Conservation (phyloP, 2,888 invertebrate genomes). For the Dromius quadrimaculatus region DNA sequence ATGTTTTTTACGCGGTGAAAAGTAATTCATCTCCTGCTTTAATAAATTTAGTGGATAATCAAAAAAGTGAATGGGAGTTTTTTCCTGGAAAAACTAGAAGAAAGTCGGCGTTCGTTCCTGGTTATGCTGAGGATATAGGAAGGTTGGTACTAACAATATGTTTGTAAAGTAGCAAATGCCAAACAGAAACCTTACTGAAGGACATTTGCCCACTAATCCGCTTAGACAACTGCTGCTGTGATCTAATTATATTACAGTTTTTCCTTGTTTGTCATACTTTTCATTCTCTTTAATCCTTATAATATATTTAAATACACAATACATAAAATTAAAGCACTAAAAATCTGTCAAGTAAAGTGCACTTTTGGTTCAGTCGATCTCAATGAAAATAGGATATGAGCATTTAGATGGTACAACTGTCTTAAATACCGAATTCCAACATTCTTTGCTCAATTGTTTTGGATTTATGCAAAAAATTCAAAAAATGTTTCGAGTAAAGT, state of each 20-base stretch:
- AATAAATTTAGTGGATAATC: slow-evolving; percentile 57
- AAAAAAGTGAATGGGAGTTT: slow-evolving; percentile 21
- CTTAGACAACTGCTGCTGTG: slow-evolving; percentile 37
- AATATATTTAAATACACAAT: slow-evolving; percentile 10
- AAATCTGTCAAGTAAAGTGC: too few relatives aligned
- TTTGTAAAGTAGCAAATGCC: slow-evolving; percentile 38
- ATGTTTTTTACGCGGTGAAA: slow-evolving; percentile 65
- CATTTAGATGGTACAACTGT: too few relatives aligned
- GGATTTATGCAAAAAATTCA: too few relatives aligned
- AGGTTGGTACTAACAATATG: slow-evolving; percentile 54
- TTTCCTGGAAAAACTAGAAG: slow-evolving; percentile 68
- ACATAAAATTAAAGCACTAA: too few relatives aligned
- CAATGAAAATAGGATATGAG: too few relatives aligned
- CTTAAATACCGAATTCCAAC: too few relatives aligned
- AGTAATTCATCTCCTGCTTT: slow-evolving; percentile 72
- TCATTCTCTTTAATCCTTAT: slow-evolving; percentile 33
- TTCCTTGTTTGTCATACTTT: slow-evolving; percentile 17
- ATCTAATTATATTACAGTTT: slow-evolving; percentile 40
- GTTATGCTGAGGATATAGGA: slow-evolving; percentile 53
- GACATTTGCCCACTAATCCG: slow-evolving; percentile 38
- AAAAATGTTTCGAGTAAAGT: too few relatives aligned
- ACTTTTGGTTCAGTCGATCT: too few relatives aligned
- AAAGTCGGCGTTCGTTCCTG: slow-evolving; percentile 68
- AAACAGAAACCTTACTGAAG: slow-evolving; percentile 47
- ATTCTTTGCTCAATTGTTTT: too few relatives aligned